These are phyloP conservation scores for Diaperis boleti DNA, from an alignment of 2,888 invertebrate species.

Conservation along the genomic window DNA sequence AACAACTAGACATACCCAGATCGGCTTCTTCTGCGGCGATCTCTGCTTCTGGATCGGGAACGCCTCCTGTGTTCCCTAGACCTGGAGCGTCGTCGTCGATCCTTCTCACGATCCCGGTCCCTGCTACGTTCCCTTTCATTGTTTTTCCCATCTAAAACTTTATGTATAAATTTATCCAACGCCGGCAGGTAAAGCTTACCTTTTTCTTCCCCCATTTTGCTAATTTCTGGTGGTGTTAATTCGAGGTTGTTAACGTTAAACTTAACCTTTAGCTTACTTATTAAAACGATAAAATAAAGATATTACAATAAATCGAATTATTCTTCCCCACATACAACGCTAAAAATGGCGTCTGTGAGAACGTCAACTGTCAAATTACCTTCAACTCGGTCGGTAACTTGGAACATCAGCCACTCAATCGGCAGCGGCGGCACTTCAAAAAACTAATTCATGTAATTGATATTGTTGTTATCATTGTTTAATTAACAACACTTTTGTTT, in stretches of 20 bases:
- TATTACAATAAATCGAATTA: too few relatives aligned
- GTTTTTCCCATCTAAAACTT: constrained; percentile 43
- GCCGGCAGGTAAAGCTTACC: background rate
- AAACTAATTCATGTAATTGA: too few relatives aligned
- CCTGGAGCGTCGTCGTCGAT: constrained; percentile 71
- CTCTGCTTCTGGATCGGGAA: constrained; percentile 65
- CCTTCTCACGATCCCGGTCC: constrained; percentile 54
- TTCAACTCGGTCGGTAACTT: background rate
- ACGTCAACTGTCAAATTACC: background rate
- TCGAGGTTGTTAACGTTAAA: too few relatives aligned
- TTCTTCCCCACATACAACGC: background rate
- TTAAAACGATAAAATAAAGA: too few relatives aligned
- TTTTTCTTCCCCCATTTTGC: constrained; percentile 12
- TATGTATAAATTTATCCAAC: background rate
- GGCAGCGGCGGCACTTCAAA: background rate
- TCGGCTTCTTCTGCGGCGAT: constrained; percentile 68
- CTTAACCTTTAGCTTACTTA: too few relatives aligned
- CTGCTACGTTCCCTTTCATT: constrained; percentile 55
- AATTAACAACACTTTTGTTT: background rate
- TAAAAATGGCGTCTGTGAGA: background rate
- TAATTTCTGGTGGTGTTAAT: background rate
- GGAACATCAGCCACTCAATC: background rate
- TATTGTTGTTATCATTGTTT: background rate
- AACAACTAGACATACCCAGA: constrained; percentile 61
- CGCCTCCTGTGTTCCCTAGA: constrained; percentile 70